These are phyloP conservation scores for Hapalemur alaotrensis DNA, from an alignment of 2,797 vertebrate species.

Conservation along the genomic window DNA sequence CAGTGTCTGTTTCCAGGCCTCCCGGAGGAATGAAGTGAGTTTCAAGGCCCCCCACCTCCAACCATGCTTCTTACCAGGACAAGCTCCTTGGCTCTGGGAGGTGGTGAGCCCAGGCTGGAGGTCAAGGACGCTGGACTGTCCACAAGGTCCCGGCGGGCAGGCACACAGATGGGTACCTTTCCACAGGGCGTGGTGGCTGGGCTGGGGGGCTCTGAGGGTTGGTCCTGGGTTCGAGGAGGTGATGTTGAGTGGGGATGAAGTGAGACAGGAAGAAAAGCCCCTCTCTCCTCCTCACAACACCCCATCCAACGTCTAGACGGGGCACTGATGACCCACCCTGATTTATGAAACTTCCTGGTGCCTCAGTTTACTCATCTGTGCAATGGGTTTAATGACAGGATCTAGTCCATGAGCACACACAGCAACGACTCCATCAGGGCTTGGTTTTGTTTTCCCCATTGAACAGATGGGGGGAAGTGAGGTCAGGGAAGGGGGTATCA, in stretches of 20 bases:
- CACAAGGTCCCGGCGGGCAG: constrained; percentile 84
- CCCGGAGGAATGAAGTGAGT: not conserved
- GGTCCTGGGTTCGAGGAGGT: constrained; percentile 85
- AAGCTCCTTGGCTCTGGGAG: constrained; percentile 87
- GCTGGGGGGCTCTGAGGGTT: constrained; percentile 88
- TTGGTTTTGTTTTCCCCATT: not conserved
- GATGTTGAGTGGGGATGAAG: not conserved
- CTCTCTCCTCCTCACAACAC: not conserved
- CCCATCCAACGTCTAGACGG: not conserved
- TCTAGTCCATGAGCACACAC: not conserved
- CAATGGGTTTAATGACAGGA: not conserved
- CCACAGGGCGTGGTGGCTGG: constrained; percentile 84
- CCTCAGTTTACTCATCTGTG: not conserved
- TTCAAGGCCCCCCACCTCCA: not conserved
- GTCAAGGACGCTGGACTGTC: constrained; percentile 87
- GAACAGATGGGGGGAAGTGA: not conserved
- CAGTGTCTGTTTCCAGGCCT: not conserved
- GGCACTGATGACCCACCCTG: not conserved
- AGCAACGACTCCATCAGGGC: fast-evolving
- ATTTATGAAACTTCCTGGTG: not conserved
- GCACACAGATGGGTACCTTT: constrained; percentile 75
- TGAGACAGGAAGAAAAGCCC: not conserved
- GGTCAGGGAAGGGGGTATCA: not conserved
- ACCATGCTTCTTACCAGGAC: constrained; percentile 82
- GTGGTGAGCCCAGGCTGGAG: constrained; percentile 86